Evolutionary conservation across 2,113 vertebrate species (phyloP), one percentile per base, ranked within the genome.

Genomic region (Brachypodius melanocephalos): DNA sequence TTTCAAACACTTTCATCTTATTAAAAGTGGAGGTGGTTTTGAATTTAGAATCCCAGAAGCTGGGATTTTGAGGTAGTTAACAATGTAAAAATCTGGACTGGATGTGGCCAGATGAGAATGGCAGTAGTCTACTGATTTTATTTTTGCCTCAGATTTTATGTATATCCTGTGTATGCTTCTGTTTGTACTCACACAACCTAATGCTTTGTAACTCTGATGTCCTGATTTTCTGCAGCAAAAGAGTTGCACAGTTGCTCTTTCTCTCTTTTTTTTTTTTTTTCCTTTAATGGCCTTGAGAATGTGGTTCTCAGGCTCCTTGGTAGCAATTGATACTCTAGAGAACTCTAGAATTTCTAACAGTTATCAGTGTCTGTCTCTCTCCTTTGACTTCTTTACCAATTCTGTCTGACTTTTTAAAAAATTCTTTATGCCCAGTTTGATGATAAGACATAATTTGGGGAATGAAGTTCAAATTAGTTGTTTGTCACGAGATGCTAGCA

Each of bases 291-390:
- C 14, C 11, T 88, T 38, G 17, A 55, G 18, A 9, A 14, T 20
- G 8, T 1, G 0, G 10, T 51, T 69, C 20, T 73, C 2, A 12
- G 10, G 6, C 7, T 13, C 11, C 14, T 29, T 46, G 12, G 10
- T 29, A 77, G 10, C 1, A 3, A 36, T 1, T 22, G n/a, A 10
- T 13, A 13, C 17, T 54, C 34, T n/a, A 38, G 24, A 3, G 8
- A 0, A 5, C 3, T 59, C 58, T 43, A 18, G 31, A 57, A 26
- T 82, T 88, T 45, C 10, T 66, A 54, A 49, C 13, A 36, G 2
- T 66, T 81, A 12, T 67, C 17, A 32, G 4, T 32, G 29, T 54
- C 32, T 58, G n/a, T 79, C 42, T 79, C 42, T 61, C 10, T 67
- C 8, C 13, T 49, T 49, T 74, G 32, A 62, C 8, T 82, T 78